Base-by-base conservation (phyloP, 2,888 invertebrate genomes). In the Macrosoma leucophasiata region DNA sequence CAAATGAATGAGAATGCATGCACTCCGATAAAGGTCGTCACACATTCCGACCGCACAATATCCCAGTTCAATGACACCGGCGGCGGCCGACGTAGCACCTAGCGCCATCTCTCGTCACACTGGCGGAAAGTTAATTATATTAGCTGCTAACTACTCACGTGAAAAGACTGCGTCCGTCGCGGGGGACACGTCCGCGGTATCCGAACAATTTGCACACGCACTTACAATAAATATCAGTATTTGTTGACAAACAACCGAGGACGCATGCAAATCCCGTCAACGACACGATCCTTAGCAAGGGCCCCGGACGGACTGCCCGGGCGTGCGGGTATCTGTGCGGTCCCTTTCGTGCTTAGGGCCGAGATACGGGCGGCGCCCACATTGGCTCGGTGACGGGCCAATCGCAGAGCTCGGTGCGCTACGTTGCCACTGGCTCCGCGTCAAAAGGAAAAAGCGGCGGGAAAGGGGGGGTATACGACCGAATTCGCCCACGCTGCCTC, bases 331-430 rank as follows among this genome's bases (percentile, higher is more conserved):
- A 48, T 47, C 51, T 32, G 45, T 35, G 48, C 65, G 60, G 58
- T 77, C 75, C 77, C 78, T 76, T 77, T 71, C 71, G 63, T 62
- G 59, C 58, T 52, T 67, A 75, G 77, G 77, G 75, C 72, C 58
- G 60, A 50, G 50, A 51, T 33, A 48, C 48, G 43, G 44, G 41
- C 55, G 43, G 46, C 47, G 40, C 58, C 48, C 55, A 60, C 66
- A 78, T 81, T 81, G 79, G 79, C 43, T 52, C 58, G 34, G 37
- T 14, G 13, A 35, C 39, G 50, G 40, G 45, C 79, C 79, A 79
- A 79, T 79, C 42, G 62, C 57, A 36, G 20, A 41, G 44, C 54
- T 36, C 51, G 50, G 41, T 39, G 50, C 60, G 50, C 60, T 56
- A 39, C 57, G 45, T 57, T 54, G 59, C 60, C 64, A 70, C 68